These are phyloP conservation scores for Astropecten irregularis DNA, from an alignment of 53 echinoderm and acorn worm species.

Conservation along the genomic window DNA sequence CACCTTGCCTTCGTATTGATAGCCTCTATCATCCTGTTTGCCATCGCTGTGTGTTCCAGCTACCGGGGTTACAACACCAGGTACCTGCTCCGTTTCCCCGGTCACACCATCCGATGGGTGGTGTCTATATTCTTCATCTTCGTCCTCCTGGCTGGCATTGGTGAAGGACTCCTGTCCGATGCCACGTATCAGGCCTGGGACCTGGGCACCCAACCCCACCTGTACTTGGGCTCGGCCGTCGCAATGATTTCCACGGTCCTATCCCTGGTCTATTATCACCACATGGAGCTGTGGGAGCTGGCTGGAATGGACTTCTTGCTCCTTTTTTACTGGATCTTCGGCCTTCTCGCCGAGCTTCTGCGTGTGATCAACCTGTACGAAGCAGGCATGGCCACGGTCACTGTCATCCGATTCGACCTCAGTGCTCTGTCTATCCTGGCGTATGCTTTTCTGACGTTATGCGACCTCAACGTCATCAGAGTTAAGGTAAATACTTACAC, in stretches of 20 bases:
- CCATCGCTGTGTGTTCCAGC: slow-evolving; percentile 61
- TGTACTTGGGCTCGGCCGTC: slow-evolving; percentile 63
- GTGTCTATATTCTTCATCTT: slow-evolving; percentile 54
- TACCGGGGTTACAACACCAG: slow-evolving; percentile 57
- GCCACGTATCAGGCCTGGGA: neutral
- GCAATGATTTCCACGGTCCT: slow-evolving; percentile 57
- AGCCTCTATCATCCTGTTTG: slow-evolving; percentile 55
- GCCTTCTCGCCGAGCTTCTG: slow-evolving; percentile 24
- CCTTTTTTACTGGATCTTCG: slow-evolving; percentile 62
- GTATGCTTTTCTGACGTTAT: slow-evolving; percentile 47
- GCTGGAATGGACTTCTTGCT: slow-evolving; percentile 66
- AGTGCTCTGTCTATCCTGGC: neutral
- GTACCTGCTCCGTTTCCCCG: slow-evolving; percentile 69
- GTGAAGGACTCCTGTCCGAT: slow-evolving; percentile 78
- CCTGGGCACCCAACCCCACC: slow-evolving; percentile 72
- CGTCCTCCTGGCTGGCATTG: slow-evolving; percentile 39
- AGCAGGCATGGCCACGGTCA: slow-evolving; percentile 23
- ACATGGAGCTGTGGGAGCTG: slow-evolving; percentile 74
- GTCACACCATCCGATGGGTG: slow-evolving; percentile 81
- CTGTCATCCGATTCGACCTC: slow-evolving; percentile 41
- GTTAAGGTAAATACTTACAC: slow-evolving; percentile 15
- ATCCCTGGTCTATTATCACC: slow-evolving; percentile 78
- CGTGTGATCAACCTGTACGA: slow-evolving; percentile 66
- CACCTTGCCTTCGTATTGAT: slow-evolving; percentile 70
- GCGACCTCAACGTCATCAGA: slow-evolving; percentile 78